Evolutionary conservation across 2,113 vertebrate genomes (phyloP), one percentile per base, ranked within the genome.

Genomic region (Vulpes lagopus): DNA sequence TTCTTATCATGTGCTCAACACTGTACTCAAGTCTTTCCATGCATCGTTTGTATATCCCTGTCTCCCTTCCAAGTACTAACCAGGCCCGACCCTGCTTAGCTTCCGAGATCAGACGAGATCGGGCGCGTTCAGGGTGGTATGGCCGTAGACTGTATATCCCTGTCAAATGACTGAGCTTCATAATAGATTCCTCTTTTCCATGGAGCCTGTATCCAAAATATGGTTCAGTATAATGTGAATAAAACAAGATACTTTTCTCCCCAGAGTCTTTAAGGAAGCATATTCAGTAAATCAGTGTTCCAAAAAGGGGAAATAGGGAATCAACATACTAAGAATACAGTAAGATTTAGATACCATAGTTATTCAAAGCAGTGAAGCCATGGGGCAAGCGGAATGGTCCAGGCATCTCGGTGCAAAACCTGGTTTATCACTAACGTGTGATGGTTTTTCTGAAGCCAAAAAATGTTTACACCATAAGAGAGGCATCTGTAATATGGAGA

Each of bases 261-360:
- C 43, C 59, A 64, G 67, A 74, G 30, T 64, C 12, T 95, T 96
- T 90, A 88, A 3, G 59, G 6, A 92, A 81, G 10, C 1, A 11
- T 51, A 65, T 55, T 93, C 82, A 96, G 55, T 79, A 89, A 88
- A 55, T 53, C 55, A 83, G n/a, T 9, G 88, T 96, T 87, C 32
- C n/a, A 12, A 76, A 93, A 74, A n/a, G 11, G 53, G 32, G 27
- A 73, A 74, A 49, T 22, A 23, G 30, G 8, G 12, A 55, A 53
- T 84, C 35, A 57, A 19, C 8, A 2, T 7, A 35, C 19, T 38
- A 73, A 87, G 38, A 90, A 79, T n/a, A 35, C 74, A 85, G 23
- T 64, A 30, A 90, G 76, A 71, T 93, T 82, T 85, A 80, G 10
- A 83, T 55, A 64, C 8, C 1, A 22, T 8, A 89, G 32, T 38